A percentile compares a stretch with the other conserved stretches of the same genome.
These are phyloP conservation scores for Mycetomoellerius zeteki DNA, from an alignment of 1,140 invertebrate species.

Conservation along the genomic window DNA sequence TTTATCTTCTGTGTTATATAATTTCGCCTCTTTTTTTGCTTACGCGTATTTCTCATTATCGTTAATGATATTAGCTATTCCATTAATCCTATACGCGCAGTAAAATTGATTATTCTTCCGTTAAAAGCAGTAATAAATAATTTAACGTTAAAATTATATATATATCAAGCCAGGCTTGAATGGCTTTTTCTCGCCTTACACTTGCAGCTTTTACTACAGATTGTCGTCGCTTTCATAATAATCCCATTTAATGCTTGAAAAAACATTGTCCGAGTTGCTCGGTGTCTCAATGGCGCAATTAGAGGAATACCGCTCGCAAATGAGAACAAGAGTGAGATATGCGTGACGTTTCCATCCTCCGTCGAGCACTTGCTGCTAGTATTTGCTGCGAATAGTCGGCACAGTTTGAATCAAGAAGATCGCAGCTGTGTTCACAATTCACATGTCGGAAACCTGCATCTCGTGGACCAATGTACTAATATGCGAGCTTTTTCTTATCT, in stretches of 20 bases:
- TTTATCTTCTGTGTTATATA: neutral
- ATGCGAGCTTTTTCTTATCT: conserved; percentile 10
- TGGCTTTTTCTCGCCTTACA: neutral
- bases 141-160: neutral
- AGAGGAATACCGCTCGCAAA: conserved; percentile 34
- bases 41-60: neutral
- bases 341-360: conserved; percentile 13
- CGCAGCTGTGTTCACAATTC: conserved; percentile 27
- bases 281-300: conserved; percentile 52
- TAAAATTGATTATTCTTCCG: neutral
- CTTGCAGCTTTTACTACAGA: neutral
- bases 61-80: neutral
- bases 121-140: neutral
- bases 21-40: neutral
- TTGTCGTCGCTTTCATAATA: conserved; percentile 28
- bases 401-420: conserved; percentile 5
- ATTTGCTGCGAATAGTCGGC: conserved; percentile 39
- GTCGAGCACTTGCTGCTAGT: conserved; percentile 18
- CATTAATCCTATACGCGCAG: neutral
- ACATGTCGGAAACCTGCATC: neutral
- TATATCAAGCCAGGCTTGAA: neutral
- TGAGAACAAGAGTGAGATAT: conserved; percentile 33
- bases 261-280: conserved; percentile 32
- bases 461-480: conserved; percentile 9
- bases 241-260: conserved; percentile 53